Evolutionary conservation across 2,797 vertebrate genomes (phyloP).

Genomic region (Onychomys leucogaster): DNA sequence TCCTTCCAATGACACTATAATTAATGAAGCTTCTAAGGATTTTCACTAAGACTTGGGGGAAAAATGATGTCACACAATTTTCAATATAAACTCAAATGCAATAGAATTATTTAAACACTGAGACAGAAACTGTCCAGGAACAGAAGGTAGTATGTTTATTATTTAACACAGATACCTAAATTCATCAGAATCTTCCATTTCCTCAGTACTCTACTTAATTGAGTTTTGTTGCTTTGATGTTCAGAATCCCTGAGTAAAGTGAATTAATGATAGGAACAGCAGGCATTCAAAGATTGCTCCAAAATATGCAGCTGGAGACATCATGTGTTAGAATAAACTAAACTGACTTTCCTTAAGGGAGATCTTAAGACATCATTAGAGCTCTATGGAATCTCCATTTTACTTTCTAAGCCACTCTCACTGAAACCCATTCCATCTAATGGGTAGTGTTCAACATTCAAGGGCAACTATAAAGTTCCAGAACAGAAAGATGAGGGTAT

Average conservation of each 20-base stretch:
- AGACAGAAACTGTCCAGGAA: background rate
- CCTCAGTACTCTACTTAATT: conserved; percentile 47
- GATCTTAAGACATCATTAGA: background rate
- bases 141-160: conserved; percentile 29
- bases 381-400: conserved; percentile 38
- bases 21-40: background rate
- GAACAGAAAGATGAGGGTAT: conserved; percentile 2
- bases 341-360: conserved; percentile 22
- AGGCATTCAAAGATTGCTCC: conserved; percentile 32
- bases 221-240: conserved; percentile 66
- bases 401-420: conserved; percentile 30
- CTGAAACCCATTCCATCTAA: background rate
- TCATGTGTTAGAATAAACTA: conserved; percentile 22
- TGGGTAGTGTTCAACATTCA: background rate
- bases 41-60: background rate
- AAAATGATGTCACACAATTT: background rate
- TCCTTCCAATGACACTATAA: background rate
- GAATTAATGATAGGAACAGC: conserved; percentile 21
- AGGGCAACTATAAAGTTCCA: background rate
- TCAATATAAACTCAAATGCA: conserved; percentile 49
- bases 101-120: conserved; percentile 36
- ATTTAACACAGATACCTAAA: conserved; percentile 62
- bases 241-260: conserved; percentile 55
- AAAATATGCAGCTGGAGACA: conserved; percentile 24
- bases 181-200: conserved; percentile 65